Evolutionary conservation across 2,888 invertebrate species (phyloP).

Genomic region (Lamproptera curius): DNA sequence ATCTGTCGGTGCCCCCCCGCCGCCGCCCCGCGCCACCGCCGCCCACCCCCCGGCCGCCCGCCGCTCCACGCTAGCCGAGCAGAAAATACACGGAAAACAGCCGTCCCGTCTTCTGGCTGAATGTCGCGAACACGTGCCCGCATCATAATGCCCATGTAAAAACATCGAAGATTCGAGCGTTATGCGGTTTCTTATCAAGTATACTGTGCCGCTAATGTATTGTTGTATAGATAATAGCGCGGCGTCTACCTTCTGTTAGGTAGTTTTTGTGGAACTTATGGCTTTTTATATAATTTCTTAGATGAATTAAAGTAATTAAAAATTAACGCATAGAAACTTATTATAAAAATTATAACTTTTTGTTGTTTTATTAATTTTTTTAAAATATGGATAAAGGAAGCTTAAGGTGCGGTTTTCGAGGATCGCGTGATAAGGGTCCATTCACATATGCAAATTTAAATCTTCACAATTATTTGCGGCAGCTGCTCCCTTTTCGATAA

Average conservation of each 20-base stretch:
- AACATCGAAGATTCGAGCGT: constrained; percentile 52
- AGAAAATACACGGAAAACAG: constrained; percentile 74
- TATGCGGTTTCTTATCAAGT: constrained; percentile 44
- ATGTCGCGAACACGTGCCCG: constrained; percentile 66
- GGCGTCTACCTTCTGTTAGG: not conserved
- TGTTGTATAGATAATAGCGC: not conserved
- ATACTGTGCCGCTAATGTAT: constrained; percentile 21
- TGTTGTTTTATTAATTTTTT: not conserved
- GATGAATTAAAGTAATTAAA: too few relatives aligned
- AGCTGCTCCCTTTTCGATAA: constrained; percentile 42
- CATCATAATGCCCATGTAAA: constrained; percentile 44
- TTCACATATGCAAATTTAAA: constrained; percentile 55
- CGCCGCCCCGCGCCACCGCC: constrained; percentile 32
- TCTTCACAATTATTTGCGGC: constrained; percentile 50
- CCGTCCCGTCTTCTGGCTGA: constrained; percentile 49
- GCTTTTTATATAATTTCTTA: not conserved
- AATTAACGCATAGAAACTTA: too few relatives aligned
- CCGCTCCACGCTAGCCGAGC: constrained; percentile 44
- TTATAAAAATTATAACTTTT: too few relatives aligned
- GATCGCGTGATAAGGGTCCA: constrained; percentile 41
- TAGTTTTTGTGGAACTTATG: not conserved
- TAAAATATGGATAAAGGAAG: constrained; percentile 15
- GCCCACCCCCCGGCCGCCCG: constrained; percentile 30
- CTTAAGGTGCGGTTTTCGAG: constrained; percentile 14
- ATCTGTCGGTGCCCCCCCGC: constrained; percentile 58